These are phyloP conservation scores for Camptogramma bilineatum DNA, from an alignment of 2,888 invertebrate genomes.

Conservation along the genomic window DNA sequence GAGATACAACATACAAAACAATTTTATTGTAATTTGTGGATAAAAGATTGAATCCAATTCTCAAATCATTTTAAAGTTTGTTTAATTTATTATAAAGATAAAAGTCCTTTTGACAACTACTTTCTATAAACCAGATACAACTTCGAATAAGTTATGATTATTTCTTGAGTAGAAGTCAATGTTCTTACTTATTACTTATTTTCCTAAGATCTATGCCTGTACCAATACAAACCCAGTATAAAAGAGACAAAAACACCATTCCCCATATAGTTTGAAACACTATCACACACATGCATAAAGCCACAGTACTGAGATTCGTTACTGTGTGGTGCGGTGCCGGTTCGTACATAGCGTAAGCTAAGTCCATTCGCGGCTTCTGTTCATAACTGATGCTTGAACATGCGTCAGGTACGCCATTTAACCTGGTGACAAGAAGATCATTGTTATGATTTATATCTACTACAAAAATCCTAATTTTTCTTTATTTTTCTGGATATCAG, in stretches of 20 bases:
- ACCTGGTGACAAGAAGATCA: conserved; percentile 38
- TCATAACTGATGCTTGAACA: conserved; percentile 24
- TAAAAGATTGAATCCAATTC: too few species aligned
- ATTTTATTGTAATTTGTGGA: background rate
- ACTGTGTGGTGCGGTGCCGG: conserved; percentile 26
- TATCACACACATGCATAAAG: conserved; percentile 20
- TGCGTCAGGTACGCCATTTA: conserved; percentile 41
- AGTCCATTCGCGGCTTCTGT: conserved; percentile 29
- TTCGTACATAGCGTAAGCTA: conserved; percentile 39
- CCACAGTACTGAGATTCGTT: conserved; percentile 36
- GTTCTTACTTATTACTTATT: too few species aligned
- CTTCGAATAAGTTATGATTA: too few species aligned
- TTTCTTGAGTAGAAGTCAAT: too few species aligned
- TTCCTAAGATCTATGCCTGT: too few species aligned
- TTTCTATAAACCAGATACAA: background rate
- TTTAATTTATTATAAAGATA: too few species aligned
- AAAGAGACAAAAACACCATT: background rate
- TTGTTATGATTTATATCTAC: background rate
- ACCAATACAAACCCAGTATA: too few species aligned
- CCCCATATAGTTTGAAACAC: conserved; percentile 1
- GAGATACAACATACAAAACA: background rate
- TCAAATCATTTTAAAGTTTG: too few species aligned
- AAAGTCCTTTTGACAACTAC: too few species aligned
- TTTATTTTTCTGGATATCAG: too few species aligned
- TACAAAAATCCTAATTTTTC: background rate